A percentile compares a stretch with the other conserved stretches of the same genome.
Evolutionary conservation across 2,888 invertebrate species (phyloP).

Genomic region (Argyra leucocephala): DNA sequence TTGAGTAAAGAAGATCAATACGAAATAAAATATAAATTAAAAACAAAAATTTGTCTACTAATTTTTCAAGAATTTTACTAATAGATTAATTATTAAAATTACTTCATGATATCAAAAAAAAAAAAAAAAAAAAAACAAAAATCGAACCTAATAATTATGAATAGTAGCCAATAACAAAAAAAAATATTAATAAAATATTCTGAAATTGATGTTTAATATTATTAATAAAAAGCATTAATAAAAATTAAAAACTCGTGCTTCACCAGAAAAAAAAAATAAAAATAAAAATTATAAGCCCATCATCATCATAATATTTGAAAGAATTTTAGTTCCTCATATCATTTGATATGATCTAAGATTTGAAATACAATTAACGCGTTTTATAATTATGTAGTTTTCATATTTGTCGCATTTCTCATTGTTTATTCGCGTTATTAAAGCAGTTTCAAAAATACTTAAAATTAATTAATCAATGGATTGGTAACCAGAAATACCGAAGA

Average conservation of each 20-base stretch:
- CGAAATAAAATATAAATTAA: not conserved
- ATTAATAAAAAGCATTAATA: not conserved
- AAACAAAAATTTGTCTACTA: constrained; percentile 1
- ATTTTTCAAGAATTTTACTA: constrained; percentile 1
- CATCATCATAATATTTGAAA: not conserved
- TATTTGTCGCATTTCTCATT: too few species aligned
- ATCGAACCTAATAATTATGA: too few species aligned
- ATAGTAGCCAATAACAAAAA: too few species aligned
- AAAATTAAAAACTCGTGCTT: not conserved
- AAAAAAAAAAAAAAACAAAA: too few species aligned
- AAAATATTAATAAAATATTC: not conserved
- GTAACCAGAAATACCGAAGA: too few species aligned
- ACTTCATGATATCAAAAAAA: not conserved
- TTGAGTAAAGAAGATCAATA: not conserved
- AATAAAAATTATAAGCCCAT: not conserved
- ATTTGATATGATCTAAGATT: not conserved
- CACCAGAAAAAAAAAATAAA: not conserved
- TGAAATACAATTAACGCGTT: too few species aligned
- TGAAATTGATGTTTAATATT: not conserved
- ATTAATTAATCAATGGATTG: too few species aligned
- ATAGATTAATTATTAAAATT: constrained; percentile 4
- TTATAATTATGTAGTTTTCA: too few species aligned
- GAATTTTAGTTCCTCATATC: constrained; percentile 3
- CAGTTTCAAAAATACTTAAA: too few species aligned
- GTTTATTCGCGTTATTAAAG: too few species aligned